These are phyloP conservation scores for Phyllotis vaccarum DNA, from an alignment of 2,797 vertebrate genomes.

Conservation along the genomic window DNA sequence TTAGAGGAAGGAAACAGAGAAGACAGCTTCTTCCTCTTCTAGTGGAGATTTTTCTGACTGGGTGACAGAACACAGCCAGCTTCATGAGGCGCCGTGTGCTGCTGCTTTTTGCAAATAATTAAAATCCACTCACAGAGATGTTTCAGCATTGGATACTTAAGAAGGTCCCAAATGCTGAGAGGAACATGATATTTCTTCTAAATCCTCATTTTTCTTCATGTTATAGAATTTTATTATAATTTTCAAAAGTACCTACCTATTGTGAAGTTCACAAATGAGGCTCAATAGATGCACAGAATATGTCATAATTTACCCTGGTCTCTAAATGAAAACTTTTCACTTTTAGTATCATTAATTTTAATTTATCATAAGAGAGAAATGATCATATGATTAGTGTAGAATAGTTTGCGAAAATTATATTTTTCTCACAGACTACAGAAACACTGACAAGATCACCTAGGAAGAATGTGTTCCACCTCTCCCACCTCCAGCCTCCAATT, in stretches of 20 bases:
- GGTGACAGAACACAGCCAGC: constrained; percentile 80
- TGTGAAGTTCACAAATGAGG: neutral
- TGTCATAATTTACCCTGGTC: neutral
- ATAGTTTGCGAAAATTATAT: neutral
- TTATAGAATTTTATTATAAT: neutral
- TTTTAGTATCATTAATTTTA: constrained; percentile 31
- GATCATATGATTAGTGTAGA: neutral
- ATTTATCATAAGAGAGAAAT: neutral
- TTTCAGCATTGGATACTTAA: constrained; percentile 74
- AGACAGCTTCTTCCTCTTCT: constrained; percentile 63
- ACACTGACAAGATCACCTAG: neutral
- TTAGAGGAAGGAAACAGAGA: constrained; percentile 54
- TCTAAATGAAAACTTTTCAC: constrained; percentile 22
- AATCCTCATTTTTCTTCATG: constrained; percentile 32
- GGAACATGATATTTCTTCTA: constrained; percentile 66
- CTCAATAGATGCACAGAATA: neutral
- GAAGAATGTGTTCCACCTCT: neutral
- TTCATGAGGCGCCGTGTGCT: constrained; percentile 80
- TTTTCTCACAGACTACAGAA: neutral
- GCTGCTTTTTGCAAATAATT: constrained; percentile 82
- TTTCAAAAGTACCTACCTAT: neutral
- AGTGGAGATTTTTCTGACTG: constrained; percentile 37
- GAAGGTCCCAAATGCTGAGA: constrained; percentile 58
- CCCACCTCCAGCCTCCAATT: neutral
- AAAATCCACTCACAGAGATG: constrained; percentile 81